Evolutionary conservation across 2,113 vertebrate genomes (phyloP), one percentile per base, ranked within the genome.

Genomic region (Zeus faber): DNA sequence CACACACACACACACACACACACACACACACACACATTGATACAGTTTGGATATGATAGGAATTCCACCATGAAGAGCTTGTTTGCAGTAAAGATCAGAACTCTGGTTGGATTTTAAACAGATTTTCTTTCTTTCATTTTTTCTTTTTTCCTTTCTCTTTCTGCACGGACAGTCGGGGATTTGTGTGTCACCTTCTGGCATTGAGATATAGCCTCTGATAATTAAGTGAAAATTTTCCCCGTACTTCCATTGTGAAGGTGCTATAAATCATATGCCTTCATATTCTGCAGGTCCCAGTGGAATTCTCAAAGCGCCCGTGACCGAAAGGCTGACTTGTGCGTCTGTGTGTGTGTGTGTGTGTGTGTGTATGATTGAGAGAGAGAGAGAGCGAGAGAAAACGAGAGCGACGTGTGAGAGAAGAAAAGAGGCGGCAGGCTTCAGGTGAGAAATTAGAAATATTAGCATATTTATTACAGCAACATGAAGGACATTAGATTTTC

Each of bases 381-480:
- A 27, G 24, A 43, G 26, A 35, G 17, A 22, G 17, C 13, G 29
- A 22, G 18, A 51, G 27, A 20, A 9, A 31, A 16, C 20, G 11
- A 27, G 23, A 49, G 23, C n/a, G 26, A 31, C 1, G 11, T 16
- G 20, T 26, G 21, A 4, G 7, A 13, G 16, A 1, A 40, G 21
- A 17, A 45, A 43, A 66, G 51, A 81, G 76, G 72, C 62, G 40
- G 54, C 67, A 83, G 81, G 58, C 86, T 76, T 70, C 72, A 81
- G 74, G 80, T 89, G 87, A 89, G 88, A 90, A 90, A 89, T 89
- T 87, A 88, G 88, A 91, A 91, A 87, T 83, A 89, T 88, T 84
- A 82, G 85, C 87, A 86, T 89, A 85, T 89, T 91, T 91, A 91
- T 91, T 89, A 88, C 84, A 87, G 86, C 86, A 57, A 89, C 86